Percentiles rank a stretch among this genome's conserved stretches.
Evolutionary conservation across 2,888 invertebrate species (phyloP).

Genomic region (Leptura quadrifasciata): DNA sequence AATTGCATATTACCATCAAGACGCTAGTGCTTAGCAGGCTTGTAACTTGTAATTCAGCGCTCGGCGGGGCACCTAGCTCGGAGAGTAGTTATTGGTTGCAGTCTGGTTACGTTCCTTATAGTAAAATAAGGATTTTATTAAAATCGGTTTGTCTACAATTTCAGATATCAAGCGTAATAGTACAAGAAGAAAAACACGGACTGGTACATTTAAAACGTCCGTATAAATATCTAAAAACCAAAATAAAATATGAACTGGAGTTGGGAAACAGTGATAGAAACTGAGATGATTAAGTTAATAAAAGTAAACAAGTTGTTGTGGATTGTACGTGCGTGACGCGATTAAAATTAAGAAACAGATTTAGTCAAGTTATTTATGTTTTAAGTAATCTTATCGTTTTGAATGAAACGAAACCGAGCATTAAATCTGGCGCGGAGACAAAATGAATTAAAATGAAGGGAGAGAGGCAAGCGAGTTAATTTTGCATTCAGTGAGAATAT

Average conservation of each 20-base stretch:
- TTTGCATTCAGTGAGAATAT: slow-evolving; percentile 69
- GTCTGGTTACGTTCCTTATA: too few species aligned
- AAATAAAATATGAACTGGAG: not conserved
- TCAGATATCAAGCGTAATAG: too few species aligned
- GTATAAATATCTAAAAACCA: not conserved
- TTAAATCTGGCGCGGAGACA: slow-evolving; percentile 67
- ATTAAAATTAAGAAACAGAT: slow-evolving; percentile 67
- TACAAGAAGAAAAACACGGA: too few species aligned
- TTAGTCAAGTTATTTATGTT: slow-evolving; percentile 68
- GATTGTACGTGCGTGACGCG: slow-evolving; percentile 62
- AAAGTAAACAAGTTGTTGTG: slow-evolving; percentile 57
- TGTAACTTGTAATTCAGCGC: too few species aligned
- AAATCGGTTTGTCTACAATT: too few species aligned
- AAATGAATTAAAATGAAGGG: slow-evolving; percentile 66
- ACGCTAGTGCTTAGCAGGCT: too few species aligned
- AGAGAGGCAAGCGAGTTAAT: slow-evolving; percentile 65
- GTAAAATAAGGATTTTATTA: too few species aligned
- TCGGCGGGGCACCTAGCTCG: too few species aligned
- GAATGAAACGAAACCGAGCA: slow-evolving; percentile 68
- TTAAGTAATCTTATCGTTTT: slow-evolving; percentile 68
- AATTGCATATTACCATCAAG: too few species aligned
- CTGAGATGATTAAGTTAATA: slow-evolving; percentile 47
- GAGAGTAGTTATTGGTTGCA: too few species aligned
- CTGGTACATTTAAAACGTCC: not conserved
- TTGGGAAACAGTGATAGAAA: slow-evolving; percentile 42